Conservation (phyloP, 2,888 invertebrate species). For the Microplitis deprimator region DNA sequence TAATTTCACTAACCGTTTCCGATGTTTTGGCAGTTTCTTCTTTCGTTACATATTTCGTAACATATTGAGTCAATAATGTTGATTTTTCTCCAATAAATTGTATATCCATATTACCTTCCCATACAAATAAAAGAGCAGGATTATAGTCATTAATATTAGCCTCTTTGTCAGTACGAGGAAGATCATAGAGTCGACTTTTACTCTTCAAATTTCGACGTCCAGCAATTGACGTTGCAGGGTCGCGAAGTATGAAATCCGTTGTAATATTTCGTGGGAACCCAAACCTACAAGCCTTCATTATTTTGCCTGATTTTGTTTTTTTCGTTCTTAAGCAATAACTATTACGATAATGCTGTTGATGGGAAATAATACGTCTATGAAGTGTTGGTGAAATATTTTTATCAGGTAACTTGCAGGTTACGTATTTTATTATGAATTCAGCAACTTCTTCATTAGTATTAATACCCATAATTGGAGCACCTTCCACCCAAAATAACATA, state of each 20-base stretch:
- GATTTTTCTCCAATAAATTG: slow-evolving; percentile 55
- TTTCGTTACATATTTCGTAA: slow-evolving; percentile 59
- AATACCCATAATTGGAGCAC: slow-evolving; percentile 52
- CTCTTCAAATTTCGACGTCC: slow-evolving; percentile 52
- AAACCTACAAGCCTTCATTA: slow-evolving; percentile 46
- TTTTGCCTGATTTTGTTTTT: slow-evolving; percentile 43
- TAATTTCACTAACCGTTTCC: slow-evolving; percentile 53
- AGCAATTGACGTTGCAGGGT: slow-evolving; percentile 54
- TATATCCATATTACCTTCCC: slow-evolving; percentile 59
- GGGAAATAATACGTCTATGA: slow-evolving; percentile 46
- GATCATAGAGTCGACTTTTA: slow-evolving; percentile 55
- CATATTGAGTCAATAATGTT: slow-evolving; percentile 53
- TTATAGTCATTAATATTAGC: slow-evolving; percentile 58
- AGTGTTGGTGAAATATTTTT: slow-evolving; percentile 47
- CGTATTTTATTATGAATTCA: slow-evolving; percentile 52
- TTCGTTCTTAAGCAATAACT: slow-evolving; percentile 49
- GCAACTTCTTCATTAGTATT: slow-evolving; percentile 50
- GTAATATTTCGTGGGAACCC: slow-evolving; percentile 49
- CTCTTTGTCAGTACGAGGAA: slow-evolving; percentile 50
- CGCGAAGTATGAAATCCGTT: slow-evolving; percentile 49
- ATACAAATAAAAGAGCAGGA: slow-evolving; percentile 53
- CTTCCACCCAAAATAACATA: slow-evolving; percentile 54
- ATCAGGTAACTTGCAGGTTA: slow-evolving; percentile 50
- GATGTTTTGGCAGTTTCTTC: slow-evolving; percentile 52
- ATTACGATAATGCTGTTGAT: slow-evolving; percentile 52